Base-by-base conservation (phyloP, 2,888 invertebrate species). In the Euspilapteryx auroguttella region DNA sequence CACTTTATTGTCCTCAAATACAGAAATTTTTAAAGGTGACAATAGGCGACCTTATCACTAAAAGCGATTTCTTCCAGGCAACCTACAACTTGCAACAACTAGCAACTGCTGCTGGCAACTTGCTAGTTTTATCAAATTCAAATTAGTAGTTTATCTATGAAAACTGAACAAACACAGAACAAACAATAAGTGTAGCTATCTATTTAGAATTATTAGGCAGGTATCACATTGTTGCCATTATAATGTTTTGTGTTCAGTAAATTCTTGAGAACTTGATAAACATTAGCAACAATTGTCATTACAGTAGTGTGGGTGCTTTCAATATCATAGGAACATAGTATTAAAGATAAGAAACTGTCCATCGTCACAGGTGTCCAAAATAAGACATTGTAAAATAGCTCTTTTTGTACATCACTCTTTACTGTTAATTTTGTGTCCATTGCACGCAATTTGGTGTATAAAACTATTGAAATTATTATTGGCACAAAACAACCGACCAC, bases 361-460 rank as follows among this genome's bases (percentile, higher is more conserved):
- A 76, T 62, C 58, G 73, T 63, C 0, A 68, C 61, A 0, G 75
- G 75, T 11, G 62, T 64, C 76, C 76, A 76, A 39, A 76, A 69
- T 9, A 75, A 38, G 24, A 75, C 44, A 32, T 66, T 75, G 28
- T 66, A 75, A 9, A 75, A 33, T n/a, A 71, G 32, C 35, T 73
- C 69, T 28, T 65, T 46, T 10, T 51, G 61, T 2, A 68, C 56
- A 51, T 55, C 61, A 2, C 49, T 56, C 32, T 68, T 68, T 8
- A 53, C 52, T 2, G 49, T 33, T 32, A 48, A 57, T 33, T 59
- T 62, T 1, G 62, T 36, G 31, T 62, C 42, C 50, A 65, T 58
- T 2, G 46, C 30, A 35, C 71, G 59, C 36, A 73, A 65, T 43
- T 63, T 73, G 0, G 69, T 66, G 32, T 73, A 41, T 31, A 76